Percentiles rank a stretch among this genome's conserved stretches.
Evolutionary conservation across 2,797 vertebrate species (phyloP).

Genomic region (Coracias cyanogaster): DNA sequence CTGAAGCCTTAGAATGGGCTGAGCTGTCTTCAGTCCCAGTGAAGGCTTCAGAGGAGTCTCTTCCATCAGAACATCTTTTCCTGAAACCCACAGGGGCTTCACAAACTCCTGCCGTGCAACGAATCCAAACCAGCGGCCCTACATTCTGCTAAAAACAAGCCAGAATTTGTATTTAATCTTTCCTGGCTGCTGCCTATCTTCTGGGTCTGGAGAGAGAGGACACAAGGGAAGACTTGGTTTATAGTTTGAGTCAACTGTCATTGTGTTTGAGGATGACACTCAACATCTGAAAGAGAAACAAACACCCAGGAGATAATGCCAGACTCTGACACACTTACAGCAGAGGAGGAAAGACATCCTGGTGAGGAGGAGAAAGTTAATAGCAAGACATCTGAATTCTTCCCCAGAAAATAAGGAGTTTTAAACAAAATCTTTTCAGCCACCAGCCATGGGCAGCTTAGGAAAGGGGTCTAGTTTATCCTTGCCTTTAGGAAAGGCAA

Average conservation of each 20-base stretch:
- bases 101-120: accelerated
- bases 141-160: neutral
- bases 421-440: neutral
- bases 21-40: neutral
- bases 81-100: neutral
- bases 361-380: neutral
- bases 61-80: neutral
- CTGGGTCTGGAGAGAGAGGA: neutral
- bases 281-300: too few relatives aligned
- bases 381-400: neutral
- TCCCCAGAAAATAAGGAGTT: neutral
- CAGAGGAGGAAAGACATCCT: neutral
- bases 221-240: neutral
- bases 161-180: neutral
- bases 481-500: neutral
- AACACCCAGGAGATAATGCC: neutral
- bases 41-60: neutral
- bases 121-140: neutral
- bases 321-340: neutral
- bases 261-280: neutral
- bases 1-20: neutral
- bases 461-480: neutral
- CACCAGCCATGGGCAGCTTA: neutral
- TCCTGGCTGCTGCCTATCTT: neutral
- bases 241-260: neutral